Base-by-base conservation (phyloP, 2,888 invertebrate genomes). In the Cephalotes varians region DNA sequence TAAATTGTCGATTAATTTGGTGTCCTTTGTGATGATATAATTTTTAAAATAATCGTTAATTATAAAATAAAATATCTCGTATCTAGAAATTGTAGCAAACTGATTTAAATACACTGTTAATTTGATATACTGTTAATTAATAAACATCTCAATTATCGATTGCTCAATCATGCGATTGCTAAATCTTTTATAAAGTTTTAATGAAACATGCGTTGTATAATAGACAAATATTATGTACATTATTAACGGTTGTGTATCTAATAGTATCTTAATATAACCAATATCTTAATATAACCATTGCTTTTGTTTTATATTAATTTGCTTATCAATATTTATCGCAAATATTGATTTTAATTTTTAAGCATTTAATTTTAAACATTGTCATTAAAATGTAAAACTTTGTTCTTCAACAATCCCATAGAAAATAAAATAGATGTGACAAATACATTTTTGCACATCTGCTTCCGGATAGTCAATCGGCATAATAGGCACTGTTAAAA, bases 401-500 rank as follows among this genome's bases (percentile, higher is more conserved):
- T 44, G 44, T 28, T 25, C n/a, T 51, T 76, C n/a, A 51, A 65
- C 28, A 40, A 31, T 74, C 18, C 0, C n/a, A 1, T 28, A n/a
- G 7, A 4, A 25, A 74, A 65, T 40, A 37, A 15, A 51, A 34
- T 62, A 7, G 5, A 67, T 40, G 28, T 51, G 67, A 40, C 51
- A 65, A 49, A n/a, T 51, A 40, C 15, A 15, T 37, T 60, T 21
- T 9, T 2, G 31, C 25, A 9, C 9, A 15, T 64, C 7, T 37
- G 7, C 15, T 64, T 74, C 64, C 2, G 4, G 2, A 51, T 28
- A 12, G 12, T 49, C 37, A 28, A 40, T 65, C 37, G 51, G 5
- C 47, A 74, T 65, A 49, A 49, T 67, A 9, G n/a, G 34, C 21
- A 44, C 12, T n/a, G n/a, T 44, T 60, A 64, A 74, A 74, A 74